Conservation (phyloP, 2,797 vertebrate species). For the Pipistrellus pipistrellus region DNA sequence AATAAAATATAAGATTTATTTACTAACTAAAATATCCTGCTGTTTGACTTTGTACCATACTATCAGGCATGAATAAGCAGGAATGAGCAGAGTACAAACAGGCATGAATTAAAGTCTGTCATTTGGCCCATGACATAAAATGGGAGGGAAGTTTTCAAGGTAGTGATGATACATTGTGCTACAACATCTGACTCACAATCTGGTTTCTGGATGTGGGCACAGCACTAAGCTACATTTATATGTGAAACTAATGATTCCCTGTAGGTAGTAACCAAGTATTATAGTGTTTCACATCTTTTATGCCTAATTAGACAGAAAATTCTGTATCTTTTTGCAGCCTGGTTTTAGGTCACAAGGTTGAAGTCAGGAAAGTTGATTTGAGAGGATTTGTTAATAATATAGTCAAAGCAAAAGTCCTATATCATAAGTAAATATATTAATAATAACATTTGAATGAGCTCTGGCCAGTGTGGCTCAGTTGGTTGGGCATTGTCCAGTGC, state of each 20-base stretch:
- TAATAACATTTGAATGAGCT: background rate
- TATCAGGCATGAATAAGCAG: background rate
- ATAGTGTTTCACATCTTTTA: background rate
- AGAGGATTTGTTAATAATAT: background rate
- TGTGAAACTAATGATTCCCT: background rate
- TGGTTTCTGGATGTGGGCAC: background rate
- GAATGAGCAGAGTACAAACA: background rate
- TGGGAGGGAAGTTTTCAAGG: background rate
- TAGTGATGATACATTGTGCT: background rate
- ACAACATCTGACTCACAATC: background rate
- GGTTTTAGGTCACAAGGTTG: background rate
- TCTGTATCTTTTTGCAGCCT: slow-evolving; percentile 1
- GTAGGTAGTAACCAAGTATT: background rate
- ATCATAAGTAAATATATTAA: background rate
- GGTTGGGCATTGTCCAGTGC: background rate
- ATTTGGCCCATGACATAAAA: background rate
- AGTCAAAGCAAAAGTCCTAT: background rate
- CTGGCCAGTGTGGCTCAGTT: background rate
- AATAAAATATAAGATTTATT: background rate
- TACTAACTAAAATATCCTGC: background rate
- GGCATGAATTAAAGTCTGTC: background rate
- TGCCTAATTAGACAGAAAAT: background rate
- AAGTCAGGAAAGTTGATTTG: background rate
- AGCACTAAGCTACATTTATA: background rate
- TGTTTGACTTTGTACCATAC: background rate